Evolutionary conservation across 2,888 invertebrate genomes (phyloP), one percentile per base, ranked within the genome.

Genomic region (Cerastoderma edule): DNA sequence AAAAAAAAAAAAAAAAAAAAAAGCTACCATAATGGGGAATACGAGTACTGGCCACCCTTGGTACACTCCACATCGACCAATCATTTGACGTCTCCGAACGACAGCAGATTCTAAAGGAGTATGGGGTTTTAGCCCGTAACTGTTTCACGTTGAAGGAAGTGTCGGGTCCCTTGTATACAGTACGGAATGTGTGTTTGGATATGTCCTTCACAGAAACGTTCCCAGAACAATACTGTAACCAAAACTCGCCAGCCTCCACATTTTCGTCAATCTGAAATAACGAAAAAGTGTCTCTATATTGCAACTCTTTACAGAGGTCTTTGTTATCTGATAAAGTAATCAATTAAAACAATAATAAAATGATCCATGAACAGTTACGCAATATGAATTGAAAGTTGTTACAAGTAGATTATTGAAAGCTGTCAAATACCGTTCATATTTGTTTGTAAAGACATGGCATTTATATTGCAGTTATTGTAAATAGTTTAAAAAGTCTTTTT

Each of bases 1-100:
- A n/a, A n/a, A n/a, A n/a, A n/a, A n/a, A n/a, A n/a, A n/a, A n/a
- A n/a, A n/a, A n/a, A n/a, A n/a, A n/a, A n/a, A n/a, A 22, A 8
- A 19, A 88, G 91, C 85, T 77, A 93, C 94, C 92, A 87, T 94
- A 94, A 64, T 94, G 93, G 22, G 92, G 90, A 63, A 94, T 90
- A 30, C 90, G 90, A 0, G 95, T 94, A 66, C 85, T 83, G n/a
- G 93, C 93, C 16, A 93, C 91, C 76, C 93, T 91, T 6, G 94
- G 94, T 46, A 94, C 87, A 69, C 94, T 94, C 94, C 94, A 95
- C 5, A 94, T 93, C 78, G 93, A 93, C 93, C 94, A 94, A 6
- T 78, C 72, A 32, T 77, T 78, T 35, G 91, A 89, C 0, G 85
- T 85, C 77, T 94, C 93, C 33, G 91, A 92, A 67, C 94, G 93